Percentiles rank a stretch among this genome's conserved stretches.
Evolutionary conservation across 2,797 vertebrate species (phyloP).

Genomic region (Ceryle rudis): DNA sequence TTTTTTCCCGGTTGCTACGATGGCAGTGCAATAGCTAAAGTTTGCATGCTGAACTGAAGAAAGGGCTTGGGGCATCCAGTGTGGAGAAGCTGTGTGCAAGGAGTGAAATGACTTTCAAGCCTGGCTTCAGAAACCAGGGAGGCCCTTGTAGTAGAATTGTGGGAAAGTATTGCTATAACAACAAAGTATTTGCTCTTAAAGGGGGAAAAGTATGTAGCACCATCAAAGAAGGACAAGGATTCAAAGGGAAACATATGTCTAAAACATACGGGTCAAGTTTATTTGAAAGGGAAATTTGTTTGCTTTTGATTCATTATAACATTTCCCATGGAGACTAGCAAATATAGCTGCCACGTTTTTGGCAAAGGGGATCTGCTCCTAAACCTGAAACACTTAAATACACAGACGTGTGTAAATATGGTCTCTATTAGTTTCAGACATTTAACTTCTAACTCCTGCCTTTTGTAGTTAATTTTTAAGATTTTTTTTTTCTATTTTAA

Average conservation of each 20-base stretch:
- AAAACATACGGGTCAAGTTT: background rate
- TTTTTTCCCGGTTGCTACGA: background rate
- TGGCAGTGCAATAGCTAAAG: background rate
- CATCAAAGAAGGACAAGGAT: background rate
- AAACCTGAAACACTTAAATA: conserved; percentile 11
- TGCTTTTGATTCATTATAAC: conserved; percentile 54
- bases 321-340: conserved; percentile 24
- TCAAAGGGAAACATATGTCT: conserved; percentile 25
- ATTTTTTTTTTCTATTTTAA: background rate
- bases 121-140: no score
- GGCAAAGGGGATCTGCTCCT: background rate
- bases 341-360: conserved; percentile 48
- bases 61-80: background rate
- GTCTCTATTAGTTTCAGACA: conserved; percentile 17
- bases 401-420: background rate
- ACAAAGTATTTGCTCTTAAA: conserved; percentile 14
- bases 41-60: background rate
- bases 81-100: background rate
- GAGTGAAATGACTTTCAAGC: background rate
- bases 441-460: background rate
- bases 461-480: background rate
- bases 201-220: background rate
- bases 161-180: background rate
- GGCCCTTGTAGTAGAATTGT: background rate
- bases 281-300: conserved; percentile 39